Percentiles rank a stretch among this genome's conserved stretches.
phyloP scores from a whole-genome alignment of 2,888 invertebrate genomes.

The Monoplex corrugatus region DNA sequence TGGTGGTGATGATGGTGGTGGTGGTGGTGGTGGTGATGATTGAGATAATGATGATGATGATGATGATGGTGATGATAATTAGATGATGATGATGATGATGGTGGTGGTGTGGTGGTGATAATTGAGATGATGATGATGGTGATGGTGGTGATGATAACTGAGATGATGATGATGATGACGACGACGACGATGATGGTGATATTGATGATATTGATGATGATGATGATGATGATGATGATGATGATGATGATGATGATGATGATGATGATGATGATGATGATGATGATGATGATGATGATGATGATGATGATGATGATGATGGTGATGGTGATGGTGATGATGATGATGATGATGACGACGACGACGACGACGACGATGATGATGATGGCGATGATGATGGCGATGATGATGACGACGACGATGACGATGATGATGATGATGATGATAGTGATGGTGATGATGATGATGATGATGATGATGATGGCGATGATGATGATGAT shows the following conservation, averaged over 20 bases:
- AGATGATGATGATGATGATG: no score
- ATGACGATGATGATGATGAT: no score
- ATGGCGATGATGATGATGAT: no score
- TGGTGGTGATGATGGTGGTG: not conserved
- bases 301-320: not conserved
- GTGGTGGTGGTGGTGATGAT: not conserved
- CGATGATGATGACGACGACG: no score
- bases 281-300: slow-evolving; percentile 20
- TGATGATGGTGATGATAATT: no score
- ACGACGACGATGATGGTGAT: not conserved
- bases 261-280: not conserved
- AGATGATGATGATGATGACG: no score
- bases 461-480: no score
- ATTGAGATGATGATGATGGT: no score
- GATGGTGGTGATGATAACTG: no score
- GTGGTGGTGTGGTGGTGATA: no score
- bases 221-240: not conserved
- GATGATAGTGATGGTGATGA: no score
- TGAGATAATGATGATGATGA: not conserved
- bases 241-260: not conserved
- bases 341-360: slow-evolving; percentile 13
- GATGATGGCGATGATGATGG: not conserved
- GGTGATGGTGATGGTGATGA: slow-evolving; percentile 8
- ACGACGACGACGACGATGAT: slow-evolving; percentile 7
- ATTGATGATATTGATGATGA: not conserved